phyloP scores from a whole-genome alignment of 2,888 invertebrate genomes.

The Tillus elongatus region DNA sequence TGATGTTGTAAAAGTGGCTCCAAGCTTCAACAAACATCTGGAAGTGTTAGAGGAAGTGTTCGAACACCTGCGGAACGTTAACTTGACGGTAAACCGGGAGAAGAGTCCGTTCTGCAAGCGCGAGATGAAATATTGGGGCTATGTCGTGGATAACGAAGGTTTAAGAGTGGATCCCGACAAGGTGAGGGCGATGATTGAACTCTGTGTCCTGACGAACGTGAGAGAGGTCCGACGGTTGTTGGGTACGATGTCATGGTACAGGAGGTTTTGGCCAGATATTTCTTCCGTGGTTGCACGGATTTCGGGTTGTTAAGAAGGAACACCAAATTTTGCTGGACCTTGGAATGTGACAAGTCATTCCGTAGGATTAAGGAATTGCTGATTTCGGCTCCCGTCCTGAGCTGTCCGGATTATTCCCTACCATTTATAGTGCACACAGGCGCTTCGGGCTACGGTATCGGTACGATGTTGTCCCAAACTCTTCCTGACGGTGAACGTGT shows the following conservation, averaged over 20 bases:
- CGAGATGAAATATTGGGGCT: conserved; percentile 29
- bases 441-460: too few relatives aligned
- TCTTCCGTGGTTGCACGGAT: conserved; percentile 14
- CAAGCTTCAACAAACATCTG: conserved; percentile 17
- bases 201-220: conserved; percentile 15
- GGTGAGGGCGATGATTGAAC: conserved; percentile 18
- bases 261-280: conserved; percentile 16
- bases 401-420: conserved; percentile 22
- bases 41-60: too few relatives aligned
- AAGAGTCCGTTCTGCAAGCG: conserved; percentile 28
- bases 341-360: conserved; percentile 16
- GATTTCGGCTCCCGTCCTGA: conserved; percentile 21
- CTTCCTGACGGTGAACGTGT: conserved; percentile 19
- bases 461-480: conserved; percentile 19
- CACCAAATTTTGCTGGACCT: conserved; percentile 18
- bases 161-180: too few relatives aligned
- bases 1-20: conserved; percentile 11
- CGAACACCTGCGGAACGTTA: conserved; percentile 13
- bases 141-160: conserved; percentile 26
- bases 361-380: conserved; percentile 16
- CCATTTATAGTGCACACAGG: too few relatives aligned
- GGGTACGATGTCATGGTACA: conserved; percentile 17
- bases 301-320: conserved; percentile 13
- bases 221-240: conserved; percentile 12
- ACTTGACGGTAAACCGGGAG: conserved; percentile 24